Conservation (phyloP, 2,797 vertebrate genomes). For the Gila robusta region DNA sequence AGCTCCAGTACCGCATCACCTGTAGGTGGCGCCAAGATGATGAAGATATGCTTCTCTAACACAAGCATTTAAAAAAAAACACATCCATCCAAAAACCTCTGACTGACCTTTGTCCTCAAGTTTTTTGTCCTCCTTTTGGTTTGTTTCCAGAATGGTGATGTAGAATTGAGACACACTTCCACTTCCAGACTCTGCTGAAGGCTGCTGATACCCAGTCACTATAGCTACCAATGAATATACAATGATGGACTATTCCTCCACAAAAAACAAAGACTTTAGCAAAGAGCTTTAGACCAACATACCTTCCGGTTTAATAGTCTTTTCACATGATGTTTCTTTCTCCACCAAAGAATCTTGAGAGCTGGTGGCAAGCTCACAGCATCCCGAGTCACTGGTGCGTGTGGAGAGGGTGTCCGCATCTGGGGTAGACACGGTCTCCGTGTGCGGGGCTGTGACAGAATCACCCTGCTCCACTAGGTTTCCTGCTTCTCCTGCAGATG, state of each 20-base stretch:
- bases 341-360: constrained; percentile 81
- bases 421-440: constrained; percentile 62
- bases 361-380: constrained; percentile 81
- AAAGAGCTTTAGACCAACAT: constrained; percentile 28
- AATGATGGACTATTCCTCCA: constrained; percentile 4
- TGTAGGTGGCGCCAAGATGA: constrained; percentile 63
- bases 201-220: constrained; percentile 94
- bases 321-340: constrained; percentile 90
- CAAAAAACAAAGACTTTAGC: not conserved
- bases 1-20: constrained; percentile 87
- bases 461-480: constrained; percentile 68
- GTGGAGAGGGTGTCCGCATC: constrained; percentile 73
- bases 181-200: constrained; percentile 81
- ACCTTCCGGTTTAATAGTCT: constrained; percentile 93
- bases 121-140: constrained; percentile 90
- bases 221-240: constrained; percentile 79
- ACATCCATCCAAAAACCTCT: not conserved
- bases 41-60: not conserved
- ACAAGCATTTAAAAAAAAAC: not conserved
- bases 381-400: constrained; percentile 85
- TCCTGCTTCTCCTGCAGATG: constrained; percentile 63
- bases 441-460: constrained; percentile 69
- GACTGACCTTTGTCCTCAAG: constrained; percentile 92
- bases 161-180: constrained; percentile 89
- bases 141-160: constrained; percentile 87